phyloP scores from a whole-genome alignment of 2,797 vertebrate genomes.

The Sitta carolinensis region DNA sequence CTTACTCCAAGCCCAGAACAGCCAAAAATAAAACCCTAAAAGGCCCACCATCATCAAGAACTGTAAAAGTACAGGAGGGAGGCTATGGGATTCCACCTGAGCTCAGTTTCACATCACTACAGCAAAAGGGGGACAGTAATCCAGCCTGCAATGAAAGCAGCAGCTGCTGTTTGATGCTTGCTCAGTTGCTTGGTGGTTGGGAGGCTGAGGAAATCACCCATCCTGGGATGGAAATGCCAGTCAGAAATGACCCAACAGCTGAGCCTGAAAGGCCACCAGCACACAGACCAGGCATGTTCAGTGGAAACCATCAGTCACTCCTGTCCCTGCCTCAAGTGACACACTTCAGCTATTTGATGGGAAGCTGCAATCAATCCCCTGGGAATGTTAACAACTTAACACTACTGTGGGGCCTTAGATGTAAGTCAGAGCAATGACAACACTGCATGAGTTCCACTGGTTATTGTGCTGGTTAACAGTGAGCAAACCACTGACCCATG shows the following conservation, averaged over 20 bases:
- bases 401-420: background rate
- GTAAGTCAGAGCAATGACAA: background rate
- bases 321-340: background rate
- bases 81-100: background rate
- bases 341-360: background rate
- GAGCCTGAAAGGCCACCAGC: background rate
- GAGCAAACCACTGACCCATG: background rate
- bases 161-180: background rate
- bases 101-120: background rate
- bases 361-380: background rate
- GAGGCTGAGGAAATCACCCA: background rate
- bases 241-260: background rate
- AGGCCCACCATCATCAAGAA: background rate
- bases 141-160: background rate
- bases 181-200: background rate
- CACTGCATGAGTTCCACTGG: background rate
- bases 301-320: background rate
- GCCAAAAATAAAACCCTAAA: background rate
- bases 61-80: background rate
- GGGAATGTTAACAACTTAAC: constrained; percentile 22
- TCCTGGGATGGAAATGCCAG: background rate
- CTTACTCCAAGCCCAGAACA: background rate
- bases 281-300: background rate
- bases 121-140: background rate
- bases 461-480: background rate